phyloP scores from a whole-genome alignment of 2,113 vertebrate genomes.

The Microcebus murinus region DNA sequence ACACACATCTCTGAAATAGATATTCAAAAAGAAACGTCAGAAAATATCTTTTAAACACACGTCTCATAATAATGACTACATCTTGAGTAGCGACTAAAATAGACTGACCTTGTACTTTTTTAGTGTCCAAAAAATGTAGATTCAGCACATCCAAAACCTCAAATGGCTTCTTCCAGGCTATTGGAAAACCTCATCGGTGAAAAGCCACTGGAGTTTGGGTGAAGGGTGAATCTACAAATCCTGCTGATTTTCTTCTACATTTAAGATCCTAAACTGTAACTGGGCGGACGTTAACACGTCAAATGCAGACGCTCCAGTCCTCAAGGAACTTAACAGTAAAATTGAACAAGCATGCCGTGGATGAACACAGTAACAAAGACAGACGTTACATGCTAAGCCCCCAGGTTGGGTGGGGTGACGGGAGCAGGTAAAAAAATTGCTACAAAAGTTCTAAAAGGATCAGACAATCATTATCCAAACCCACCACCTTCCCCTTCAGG shows the following conservation, averaged over 20 bases:
- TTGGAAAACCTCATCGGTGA: conserved; percentile 53
- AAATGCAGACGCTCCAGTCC: background rate
- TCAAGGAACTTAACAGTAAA: background rate
- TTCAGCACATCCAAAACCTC: conserved; percentile 73
- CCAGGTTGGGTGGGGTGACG: background rate
- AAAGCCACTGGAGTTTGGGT: conserved; percentile 58
- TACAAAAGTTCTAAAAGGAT: background rate
- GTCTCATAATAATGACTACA: conserved; percentile 70
- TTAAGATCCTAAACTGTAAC: conserved; percentile 35
- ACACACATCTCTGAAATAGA: conserved; percentile 68
- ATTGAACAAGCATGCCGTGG: background rate
- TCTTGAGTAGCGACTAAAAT: conserved; percentile 70
- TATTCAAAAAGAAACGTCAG: conserved; percentile 58
- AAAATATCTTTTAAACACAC: conserved; percentile 65
- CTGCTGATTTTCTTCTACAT: conserved; percentile 45
- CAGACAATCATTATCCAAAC: background rate
- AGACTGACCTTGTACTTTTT: conserved; percentile 69
- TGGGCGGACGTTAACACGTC: background rate
- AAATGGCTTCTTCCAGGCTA: conserved; percentile 53
- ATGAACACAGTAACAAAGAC: background rate
- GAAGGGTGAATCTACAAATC: conserved; percentile 25
- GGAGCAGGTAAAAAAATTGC: background rate
- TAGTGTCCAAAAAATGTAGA: conserved; percentile 50
- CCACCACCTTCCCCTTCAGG: background rate
- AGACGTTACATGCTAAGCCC: background rate